These are phyloP conservation scores for Asarcornis scutulata DNA, from an alignment of 2,113 vertebrate species.

Conservation along the genomic window DNA sequence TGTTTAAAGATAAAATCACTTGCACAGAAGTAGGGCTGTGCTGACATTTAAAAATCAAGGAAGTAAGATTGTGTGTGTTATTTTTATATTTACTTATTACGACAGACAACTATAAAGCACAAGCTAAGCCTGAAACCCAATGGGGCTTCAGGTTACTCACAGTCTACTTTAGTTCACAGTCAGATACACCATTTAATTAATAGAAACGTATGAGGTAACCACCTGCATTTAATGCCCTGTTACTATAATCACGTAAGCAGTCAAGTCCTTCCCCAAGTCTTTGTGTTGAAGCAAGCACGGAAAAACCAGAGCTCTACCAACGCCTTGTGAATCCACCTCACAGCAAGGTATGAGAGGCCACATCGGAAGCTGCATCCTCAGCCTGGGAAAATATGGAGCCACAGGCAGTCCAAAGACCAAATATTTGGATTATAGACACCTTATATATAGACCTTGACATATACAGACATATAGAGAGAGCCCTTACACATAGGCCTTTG, in stretches of 20 bases:
- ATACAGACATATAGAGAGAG: too few species aligned
- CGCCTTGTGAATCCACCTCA: neutral
- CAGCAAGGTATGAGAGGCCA: rapidly evolving
- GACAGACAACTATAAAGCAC: neutral
- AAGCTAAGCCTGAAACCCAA: neutral
- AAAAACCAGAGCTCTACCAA: neutral
- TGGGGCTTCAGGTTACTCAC: neutral
- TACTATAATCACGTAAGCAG: neutral
- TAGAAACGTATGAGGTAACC: rapidly evolving
- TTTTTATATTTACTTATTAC: neutral
- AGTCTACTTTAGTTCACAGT: neutral
- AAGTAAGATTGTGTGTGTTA: neutral
- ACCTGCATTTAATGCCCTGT: neutral
- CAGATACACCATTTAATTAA: neutral
- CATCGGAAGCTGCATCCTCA: neutral
- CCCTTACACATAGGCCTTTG: too few species aligned
- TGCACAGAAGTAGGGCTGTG: neutral
- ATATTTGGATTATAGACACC: neutral
- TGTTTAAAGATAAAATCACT: rapidly evolving
- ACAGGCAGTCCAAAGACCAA: neutral
- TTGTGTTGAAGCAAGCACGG: neutral
- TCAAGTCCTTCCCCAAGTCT: neutral
- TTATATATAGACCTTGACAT: too few species aligned
- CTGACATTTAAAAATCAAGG: neutral
- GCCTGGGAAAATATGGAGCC: neutral